phyloP scores from a whole-genome alignment of 2,797 vertebrate genomes.

The Falco berigora region DNA sequence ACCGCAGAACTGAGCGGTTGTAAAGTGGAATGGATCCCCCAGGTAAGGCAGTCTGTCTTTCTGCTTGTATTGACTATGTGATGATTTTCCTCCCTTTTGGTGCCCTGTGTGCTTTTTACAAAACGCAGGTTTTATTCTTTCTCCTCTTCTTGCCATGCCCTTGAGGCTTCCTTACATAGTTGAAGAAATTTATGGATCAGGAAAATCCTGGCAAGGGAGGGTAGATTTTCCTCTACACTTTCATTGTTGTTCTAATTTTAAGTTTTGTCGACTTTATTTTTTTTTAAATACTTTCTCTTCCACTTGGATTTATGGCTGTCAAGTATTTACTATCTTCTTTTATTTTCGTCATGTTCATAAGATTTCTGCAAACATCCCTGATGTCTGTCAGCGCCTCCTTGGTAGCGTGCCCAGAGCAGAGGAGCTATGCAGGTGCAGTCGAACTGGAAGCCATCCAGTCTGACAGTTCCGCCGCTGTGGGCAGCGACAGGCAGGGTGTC shows the following conservation, averaged over 20 bases:
- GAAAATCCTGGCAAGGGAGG: constrained; percentile 12
- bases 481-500: background rate
- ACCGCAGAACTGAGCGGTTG: fast-evolving
- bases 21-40: background rate
- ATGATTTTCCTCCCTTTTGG: background rate
- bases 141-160: constrained; percentile 7
- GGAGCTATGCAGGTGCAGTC: background rate
- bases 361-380: background rate
- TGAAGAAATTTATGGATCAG: background rate
- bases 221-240: constrained; percentile 5
- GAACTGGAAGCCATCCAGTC: background rate
- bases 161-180: background rate
- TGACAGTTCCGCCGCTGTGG: background rate
- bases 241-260: constrained; percentile 22
- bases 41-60: background rate
- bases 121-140: background rate
- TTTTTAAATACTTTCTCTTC: background rate
- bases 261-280: background rate
- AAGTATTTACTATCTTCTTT: background rate
- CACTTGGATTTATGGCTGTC: constrained; percentile 34
- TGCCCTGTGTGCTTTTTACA: background rate
- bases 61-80: fast-evolving
- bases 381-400: background rate
- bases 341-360: constrained; percentile 16
- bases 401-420: background rate